Evolutionary conservation across 2,888 invertebrate genomes (phyloP).

Genomic region (Sipha maydis): DNA sequence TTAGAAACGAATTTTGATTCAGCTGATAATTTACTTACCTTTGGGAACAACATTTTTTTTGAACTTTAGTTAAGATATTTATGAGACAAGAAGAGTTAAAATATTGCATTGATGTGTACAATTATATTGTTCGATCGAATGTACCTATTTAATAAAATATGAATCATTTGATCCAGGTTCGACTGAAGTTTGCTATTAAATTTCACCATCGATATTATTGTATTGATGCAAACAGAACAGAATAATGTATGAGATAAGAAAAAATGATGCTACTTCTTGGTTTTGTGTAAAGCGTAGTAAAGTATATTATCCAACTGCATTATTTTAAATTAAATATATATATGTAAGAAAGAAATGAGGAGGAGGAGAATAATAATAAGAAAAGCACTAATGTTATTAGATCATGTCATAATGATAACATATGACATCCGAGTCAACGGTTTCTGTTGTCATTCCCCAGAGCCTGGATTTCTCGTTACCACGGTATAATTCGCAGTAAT

Average conservation of each 20-base stretch:
- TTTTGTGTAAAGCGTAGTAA: neutral
- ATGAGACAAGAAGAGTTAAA: neutral
- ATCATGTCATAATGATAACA: neutral
- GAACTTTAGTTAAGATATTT: neutral
- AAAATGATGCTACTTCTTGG: neutral
- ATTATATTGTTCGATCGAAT: neutral
- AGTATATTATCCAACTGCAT: neutral
- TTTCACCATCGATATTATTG: neutral
- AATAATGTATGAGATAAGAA: neutral
- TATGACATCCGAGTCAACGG: slow-evolving; percentile 4
- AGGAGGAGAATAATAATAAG: neutral
- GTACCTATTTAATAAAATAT: neutral
- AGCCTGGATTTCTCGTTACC: neutral
- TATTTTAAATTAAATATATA: neutral
- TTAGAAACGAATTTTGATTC: no score
- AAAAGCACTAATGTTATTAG: slow-evolving; percentile 10
- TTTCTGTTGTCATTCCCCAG: neutral
- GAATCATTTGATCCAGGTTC: neutral
- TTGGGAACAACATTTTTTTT: neutral
- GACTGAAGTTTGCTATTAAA: neutral
- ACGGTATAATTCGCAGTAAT: neutral
- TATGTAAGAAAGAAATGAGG: neutral
- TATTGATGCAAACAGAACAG: neutral
- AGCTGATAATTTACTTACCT: no score
- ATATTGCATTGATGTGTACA: neutral